A percentile compares a stretch with the other conserved stretches of the same genome.
Evolutionary conservation across 2,888 invertebrate genomes (phyloP).

Genomic region (Erebia aethiops): DNA sequence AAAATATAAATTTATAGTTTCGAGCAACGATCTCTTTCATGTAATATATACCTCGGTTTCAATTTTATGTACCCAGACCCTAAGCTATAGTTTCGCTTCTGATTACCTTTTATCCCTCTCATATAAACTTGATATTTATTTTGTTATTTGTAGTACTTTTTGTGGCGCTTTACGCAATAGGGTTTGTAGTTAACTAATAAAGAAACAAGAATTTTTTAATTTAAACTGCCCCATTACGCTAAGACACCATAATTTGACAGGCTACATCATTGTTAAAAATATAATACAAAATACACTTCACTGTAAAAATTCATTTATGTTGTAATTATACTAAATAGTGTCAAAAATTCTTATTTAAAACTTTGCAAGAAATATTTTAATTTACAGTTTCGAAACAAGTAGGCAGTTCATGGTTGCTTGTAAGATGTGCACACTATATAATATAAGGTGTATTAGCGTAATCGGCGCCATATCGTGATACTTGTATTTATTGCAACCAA

Average conservation of each 20-base stretch:
- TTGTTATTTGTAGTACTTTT: constrained; percentile 63
- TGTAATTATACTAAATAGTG: constrained; percentile 10
- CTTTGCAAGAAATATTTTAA: not conserved
- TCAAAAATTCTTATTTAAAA: not conserved
- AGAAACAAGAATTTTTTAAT: constrained; percentile 27
- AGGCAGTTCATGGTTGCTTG: not conserved
- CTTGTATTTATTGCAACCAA: constrained; percentile 45
- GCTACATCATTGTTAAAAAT: not conserved
- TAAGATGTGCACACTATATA: not conserved
- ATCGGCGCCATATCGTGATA: constrained; percentile 32
- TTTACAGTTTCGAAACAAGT: not conserved
- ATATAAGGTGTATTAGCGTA: constrained; percentile 17
- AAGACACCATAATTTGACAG: constrained; percentile 21
- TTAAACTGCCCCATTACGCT: constrained; percentile 19
- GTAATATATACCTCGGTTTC: too few relatives aligned
- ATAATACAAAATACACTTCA: not conserved
- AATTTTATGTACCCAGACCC: not conserved
- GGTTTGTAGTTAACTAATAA: constrained; percentile 45
- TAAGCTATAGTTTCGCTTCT: constrained; percentile 21
- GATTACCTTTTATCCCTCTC: constrained; percentile 59
- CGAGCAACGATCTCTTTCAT: too few relatives aligned
- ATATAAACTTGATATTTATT: constrained; percentile 47
- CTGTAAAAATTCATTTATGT: constrained; percentile 4
- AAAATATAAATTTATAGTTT: too few relatives aligned
- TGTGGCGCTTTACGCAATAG: constrained; percentile 65